Percentiles rank a stretch among this genome's conserved stretches.
Evolutionary conservation across 2,888 invertebrate genomes (phyloP).

Genomic region (Amphipoea oculea): DNA sequence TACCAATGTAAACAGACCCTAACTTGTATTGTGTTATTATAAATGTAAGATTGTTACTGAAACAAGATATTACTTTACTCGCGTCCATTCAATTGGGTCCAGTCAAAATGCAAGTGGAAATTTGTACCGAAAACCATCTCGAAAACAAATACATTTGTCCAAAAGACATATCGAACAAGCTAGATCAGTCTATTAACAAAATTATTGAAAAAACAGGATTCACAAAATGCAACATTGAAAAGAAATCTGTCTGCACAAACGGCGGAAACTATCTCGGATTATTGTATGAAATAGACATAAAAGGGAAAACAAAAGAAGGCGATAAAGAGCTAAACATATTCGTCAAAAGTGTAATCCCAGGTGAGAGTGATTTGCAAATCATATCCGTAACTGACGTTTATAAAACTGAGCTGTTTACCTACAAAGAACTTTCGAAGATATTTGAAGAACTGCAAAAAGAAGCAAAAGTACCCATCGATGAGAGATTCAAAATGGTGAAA

Average conservation of each 20-base stretch:
- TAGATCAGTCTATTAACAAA: slow-evolving; percentile 59
- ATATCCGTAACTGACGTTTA: slow-evolving; percentile 67
- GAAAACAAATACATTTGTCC: slow-evolving; percentile 28
- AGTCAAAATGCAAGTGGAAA: slow-evolving; percentile 44
- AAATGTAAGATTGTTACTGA: slow-evolving; percentile 15
- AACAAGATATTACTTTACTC: slow-evolving; percentile 15
- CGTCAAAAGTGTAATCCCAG: slow-evolving; percentile 67
- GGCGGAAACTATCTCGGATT: slow-evolving; percentile 77
- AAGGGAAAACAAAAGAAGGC: slow-evolving; percentile 72
- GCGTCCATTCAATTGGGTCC: background rate
- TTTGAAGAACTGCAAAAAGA: slow-evolving; percentile 74
- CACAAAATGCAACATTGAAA: slow-evolving; percentile 37
- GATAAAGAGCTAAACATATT: slow-evolving; percentile 76
- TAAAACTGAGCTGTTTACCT: slow-evolving; percentile 71
- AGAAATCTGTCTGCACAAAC: slow-evolving; percentile 63
- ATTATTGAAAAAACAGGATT: slow-evolving; percentile 58
- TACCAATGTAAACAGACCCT: slow-evolving; percentile 15
- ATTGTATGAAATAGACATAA: slow-evolving; percentile 73
- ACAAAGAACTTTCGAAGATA: slow-evolving; percentile 73
- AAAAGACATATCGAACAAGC: slow-evolving; percentile 30
- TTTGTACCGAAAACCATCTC: slow-evolving; percentile 8
- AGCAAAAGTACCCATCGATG: slow-evolving; percentile 69
- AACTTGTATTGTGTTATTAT: slow-evolving; percentile 16
- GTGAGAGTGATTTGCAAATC: slow-evolving; percentile 56
- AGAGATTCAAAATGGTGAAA: slow-evolving; percentile 74